Conservation (phyloP, 2,113 vertebrate genomes). For the Nyctereutes procyonoides region DNA sequence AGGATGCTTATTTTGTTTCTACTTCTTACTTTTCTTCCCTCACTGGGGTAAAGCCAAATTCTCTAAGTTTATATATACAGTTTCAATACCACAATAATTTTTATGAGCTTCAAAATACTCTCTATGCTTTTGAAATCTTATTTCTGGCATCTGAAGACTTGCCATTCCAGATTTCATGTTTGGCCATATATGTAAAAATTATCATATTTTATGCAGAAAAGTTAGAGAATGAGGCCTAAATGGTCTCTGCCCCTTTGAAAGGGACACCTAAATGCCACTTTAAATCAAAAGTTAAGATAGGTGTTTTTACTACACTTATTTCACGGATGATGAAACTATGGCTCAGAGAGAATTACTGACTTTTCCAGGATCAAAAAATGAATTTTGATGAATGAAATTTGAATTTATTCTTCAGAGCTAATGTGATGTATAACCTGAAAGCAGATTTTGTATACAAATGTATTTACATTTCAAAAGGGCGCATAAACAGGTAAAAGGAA, state of each 20-base stretch:
- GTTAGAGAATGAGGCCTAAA: not conserved
- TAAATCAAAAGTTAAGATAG: not conserved
- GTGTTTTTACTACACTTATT: not conserved
- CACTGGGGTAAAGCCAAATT: not conserved
- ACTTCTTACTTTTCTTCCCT: not conserved
- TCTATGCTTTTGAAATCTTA: not conserved
- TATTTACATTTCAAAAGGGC: not conserved
- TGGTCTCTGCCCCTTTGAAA: not conserved
- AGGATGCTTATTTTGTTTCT: not conserved
- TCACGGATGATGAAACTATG: not conserved
- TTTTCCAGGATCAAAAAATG: not conserved
- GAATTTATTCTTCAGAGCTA: not conserved
- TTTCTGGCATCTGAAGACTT: not conserved
- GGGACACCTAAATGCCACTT: not conserved
- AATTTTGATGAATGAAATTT: not conserved
- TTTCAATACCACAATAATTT: not conserved
- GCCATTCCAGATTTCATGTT: not conserved
- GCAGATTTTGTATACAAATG: not conserved
- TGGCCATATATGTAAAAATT: not conserved
- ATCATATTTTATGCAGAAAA: not conserved
- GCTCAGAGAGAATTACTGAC: not conserved
- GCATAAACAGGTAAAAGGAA: not conserved
- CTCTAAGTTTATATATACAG: not conserved
- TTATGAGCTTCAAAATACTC: not conserved
- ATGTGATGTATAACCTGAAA: not conserved